These are phyloP conservation scores for Ennomos fuscantarius DNA, from an alignment of 2,888 invertebrate species.

Conservation along the genomic window DNA sequence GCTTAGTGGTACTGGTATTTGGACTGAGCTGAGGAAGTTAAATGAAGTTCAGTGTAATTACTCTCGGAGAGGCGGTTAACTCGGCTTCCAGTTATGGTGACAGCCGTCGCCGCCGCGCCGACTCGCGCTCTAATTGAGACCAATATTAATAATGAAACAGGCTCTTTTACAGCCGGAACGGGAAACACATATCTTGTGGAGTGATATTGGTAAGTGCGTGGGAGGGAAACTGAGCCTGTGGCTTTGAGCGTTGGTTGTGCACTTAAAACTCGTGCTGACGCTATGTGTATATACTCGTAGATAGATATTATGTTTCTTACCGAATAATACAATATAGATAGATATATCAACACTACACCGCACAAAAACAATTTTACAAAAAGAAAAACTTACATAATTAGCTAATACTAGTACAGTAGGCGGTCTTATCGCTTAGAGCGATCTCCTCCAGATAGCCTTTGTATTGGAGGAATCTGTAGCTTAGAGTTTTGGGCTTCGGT, in stretches of 20 bases:
- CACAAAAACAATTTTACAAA: too few species aligned
- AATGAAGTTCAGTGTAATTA: conserved; percentile 82
- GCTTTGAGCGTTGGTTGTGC: conserved; percentile 9
- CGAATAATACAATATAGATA: too few species aligned
- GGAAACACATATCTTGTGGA: conserved; percentile 21
- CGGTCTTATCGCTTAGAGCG: too few species aligned
- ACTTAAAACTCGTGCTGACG: not conserved
- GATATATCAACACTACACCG: too few species aligned
- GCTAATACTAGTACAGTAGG: too few species aligned
- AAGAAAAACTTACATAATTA: too few species aligned
- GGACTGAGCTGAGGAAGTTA: conserved; percentile 79
- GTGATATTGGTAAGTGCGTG: conserved; percentile 21
- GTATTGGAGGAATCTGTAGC: too few species aligned
- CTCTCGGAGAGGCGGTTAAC: conserved; percentile 77
- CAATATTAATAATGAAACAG: conserved; percentile 58
- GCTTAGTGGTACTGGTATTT: conserved; percentile 78
- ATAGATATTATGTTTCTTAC: too few species aligned
- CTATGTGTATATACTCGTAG: too few species aligned
- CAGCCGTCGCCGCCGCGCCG: conserved; percentile 55
- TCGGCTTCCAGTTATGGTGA: conserved; percentile 69
- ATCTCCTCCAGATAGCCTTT: too few species aligned
- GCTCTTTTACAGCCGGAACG: conserved; percentile 31
- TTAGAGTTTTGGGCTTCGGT: too few species aligned
- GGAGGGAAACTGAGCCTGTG: conserved; percentile 11
- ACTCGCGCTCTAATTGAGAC: conserved; percentile 60